Evolutionary conservation across 1,140 invertebrate species (phyloP).

Genomic region (Spodoptera frugiperda): DNA sequence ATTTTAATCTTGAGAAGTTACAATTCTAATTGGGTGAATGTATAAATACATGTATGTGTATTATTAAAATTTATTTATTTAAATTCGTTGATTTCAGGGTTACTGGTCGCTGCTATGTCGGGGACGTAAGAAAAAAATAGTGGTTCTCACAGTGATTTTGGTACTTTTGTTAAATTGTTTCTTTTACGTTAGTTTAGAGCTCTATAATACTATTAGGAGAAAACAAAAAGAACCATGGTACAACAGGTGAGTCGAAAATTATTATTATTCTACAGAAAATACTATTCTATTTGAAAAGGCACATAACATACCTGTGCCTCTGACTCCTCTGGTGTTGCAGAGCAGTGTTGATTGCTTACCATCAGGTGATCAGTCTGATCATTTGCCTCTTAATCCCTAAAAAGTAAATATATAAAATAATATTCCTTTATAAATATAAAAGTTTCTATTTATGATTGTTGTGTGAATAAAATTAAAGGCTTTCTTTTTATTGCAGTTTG

Average conservation of each 20-base stretch:
- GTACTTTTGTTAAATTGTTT: conserved; percentile 75
- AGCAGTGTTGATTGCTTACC: no score
- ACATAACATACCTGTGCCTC: no score
- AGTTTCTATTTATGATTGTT: no score
- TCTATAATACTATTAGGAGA: conserved; percentile 71
- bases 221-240: conserved; percentile 70
- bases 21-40: neutral
- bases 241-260: conserved; percentile 60
- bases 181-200: conserved; percentile 77
- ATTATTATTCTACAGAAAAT: no score
- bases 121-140: conserved; percentile 77
- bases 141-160: conserved; percentile 66
- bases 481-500: conserved; percentile 62
- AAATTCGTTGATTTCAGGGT: conserved; percentile 62
- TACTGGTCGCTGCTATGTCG: conserved; percentile 70
- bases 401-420: no score
- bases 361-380: no score
- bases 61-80: neutral
- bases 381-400: no score
- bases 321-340: no score
- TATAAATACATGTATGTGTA: neutral
- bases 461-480: no score
- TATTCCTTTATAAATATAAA: no score
- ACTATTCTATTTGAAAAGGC: no score
- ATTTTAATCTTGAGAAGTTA: neutral